A percentile compares a stretch with the other conserved stretches of the same genome.
These are phyloP conservation scores for Athene cunicularia DNA, from an alignment of 2,113 vertebrate species.

Conservation along the genomic window DNA sequence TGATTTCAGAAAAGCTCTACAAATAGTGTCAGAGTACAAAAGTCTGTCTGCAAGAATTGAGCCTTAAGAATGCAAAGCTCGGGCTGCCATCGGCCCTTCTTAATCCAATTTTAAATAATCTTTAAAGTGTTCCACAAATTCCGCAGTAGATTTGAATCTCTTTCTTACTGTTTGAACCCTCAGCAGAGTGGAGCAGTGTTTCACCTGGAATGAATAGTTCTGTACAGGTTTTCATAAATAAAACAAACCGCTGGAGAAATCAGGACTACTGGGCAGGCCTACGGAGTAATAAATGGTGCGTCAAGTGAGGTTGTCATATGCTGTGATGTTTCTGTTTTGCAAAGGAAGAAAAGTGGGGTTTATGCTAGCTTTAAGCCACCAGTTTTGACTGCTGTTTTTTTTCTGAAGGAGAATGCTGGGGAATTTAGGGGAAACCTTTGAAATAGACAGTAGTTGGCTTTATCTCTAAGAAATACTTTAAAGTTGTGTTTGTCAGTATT, in stretches of 20 bases:
- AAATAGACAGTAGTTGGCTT: background rate
- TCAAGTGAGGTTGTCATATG: background rate
- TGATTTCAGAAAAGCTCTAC: background rate
- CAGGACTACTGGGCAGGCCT: accelerated
- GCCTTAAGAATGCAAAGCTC: background rate
- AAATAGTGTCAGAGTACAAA: background rate
- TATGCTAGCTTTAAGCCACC: background rate
- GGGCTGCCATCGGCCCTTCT: background rate
- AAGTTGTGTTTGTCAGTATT: background rate
- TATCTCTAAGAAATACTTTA: background rate
- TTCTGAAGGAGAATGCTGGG: background rate
- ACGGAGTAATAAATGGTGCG: accelerated
- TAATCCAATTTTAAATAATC: background rate
- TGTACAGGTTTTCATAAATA: background rate
- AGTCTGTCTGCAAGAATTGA: background rate
- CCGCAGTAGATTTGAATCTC: background rate
- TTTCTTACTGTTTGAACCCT: background rate
- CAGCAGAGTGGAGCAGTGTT: background rate
- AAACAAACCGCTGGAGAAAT: background rate
- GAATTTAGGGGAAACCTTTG: background rate
- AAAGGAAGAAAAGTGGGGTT: background rate
- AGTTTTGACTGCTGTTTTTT: background rate
- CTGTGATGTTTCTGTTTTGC: background rate
- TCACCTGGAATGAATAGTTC: background rate
- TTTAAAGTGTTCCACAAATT: background rate